These are phyloP conservation scores for Hipparchia sbordonii DNA, from an alignment of 2,888 invertebrate species.

Conservation along the genomic window DNA sequence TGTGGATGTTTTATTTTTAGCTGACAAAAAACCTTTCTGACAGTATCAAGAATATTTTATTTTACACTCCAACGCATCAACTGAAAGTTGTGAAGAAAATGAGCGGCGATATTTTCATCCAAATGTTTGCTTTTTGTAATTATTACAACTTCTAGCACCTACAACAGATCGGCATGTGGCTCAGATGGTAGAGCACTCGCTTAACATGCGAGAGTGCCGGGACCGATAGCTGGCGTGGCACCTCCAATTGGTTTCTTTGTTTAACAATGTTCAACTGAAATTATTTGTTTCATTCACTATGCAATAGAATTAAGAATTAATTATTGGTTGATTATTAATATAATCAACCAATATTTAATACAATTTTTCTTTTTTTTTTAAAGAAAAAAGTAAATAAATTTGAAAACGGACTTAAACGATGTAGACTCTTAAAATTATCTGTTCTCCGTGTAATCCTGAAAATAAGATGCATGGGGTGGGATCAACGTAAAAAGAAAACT, in stretches of 20 bases:
- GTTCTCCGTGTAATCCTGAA: constrained; percentile 11
- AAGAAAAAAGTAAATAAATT: too few species aligned
- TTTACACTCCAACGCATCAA: too few species aligned
- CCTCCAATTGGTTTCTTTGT: constrained; percentile 59
- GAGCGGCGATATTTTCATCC: too few species aligned
- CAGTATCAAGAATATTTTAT: too few species aligned
- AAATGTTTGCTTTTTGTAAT: too few species aligned
- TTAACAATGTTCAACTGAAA: neutral
- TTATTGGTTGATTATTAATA: neutral
- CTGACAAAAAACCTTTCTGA: too few species aligned
- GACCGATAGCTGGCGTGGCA: constrained; percentile 78
- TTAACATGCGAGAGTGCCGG: constrained; percentile 83
- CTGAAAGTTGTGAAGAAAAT: too few species aligned
- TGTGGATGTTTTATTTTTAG: too few species aligned
- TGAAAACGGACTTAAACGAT: too few species aligned
- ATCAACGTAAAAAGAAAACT: neutral
- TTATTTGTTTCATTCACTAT: neutral
- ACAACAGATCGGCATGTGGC: constrained; percentile 67
- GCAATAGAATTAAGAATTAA: neutral
- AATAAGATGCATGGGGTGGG: constrained; percentile 7
- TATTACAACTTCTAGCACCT: too few species aligned
- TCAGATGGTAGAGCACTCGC: constrained; percentile 83
- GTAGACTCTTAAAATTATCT: neutral
- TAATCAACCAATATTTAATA: too few species aligned
- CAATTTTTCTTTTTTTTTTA: too few species aligned